A percentile compares a stretch with the other conserved stretches of the same genome.
Evolutionary conservation across 2,113 vertebrate species (phyloP).

Genomic region (Seriola quinqueradiata): DNA sequence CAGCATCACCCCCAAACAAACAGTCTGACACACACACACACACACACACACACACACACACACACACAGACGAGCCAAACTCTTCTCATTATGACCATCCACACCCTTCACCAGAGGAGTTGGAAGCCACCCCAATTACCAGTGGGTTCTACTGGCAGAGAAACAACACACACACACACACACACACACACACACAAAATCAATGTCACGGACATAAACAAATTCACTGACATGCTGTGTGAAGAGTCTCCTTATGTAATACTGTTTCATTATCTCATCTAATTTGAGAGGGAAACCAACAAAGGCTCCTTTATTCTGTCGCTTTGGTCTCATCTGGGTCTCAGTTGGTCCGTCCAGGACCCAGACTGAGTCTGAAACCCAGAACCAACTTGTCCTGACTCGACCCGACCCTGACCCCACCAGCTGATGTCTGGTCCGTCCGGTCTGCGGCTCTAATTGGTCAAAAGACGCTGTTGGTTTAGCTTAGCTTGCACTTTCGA

Average conservation of each 20-base stretch:
- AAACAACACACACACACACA: constrained; percentile 23
- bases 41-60: constrained; percentile 39
- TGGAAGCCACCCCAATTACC: constrained; percentile 64
- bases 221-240: constrained; percentile 15
- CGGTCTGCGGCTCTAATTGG: constrained; percentile 25
- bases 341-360: constrained; percentile 24
- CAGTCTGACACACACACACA: constrained; percentile 30
- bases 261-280: constrained; percentile 46
- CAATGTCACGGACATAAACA: constrained; percentile 13
- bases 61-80: constrained; percentile 15
- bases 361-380: constrained; percentile 26
- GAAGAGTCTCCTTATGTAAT: constrained; percentile 59
- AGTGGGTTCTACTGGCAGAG: constrained; percentile 47
- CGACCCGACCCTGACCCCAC: constrained; percentile 7
- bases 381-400: background rate
- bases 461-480: constrained; percentile 5
- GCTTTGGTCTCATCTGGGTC: constrained; percentile 7
- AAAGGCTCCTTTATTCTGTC: constrained; percentile 59
- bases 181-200: constrained; percentile 7
- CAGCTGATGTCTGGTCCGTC: constrained; percentile 13
- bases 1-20: constrained; percentile 41
- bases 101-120: constrained; percentile 58
- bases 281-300: constrained; percentile 49
- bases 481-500: background rate
- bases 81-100: constrained; percentile 60